Base-by-base conservation (phyloP, 2,888 invertebrate species). In the Drosophila melanosoma region DNA sequence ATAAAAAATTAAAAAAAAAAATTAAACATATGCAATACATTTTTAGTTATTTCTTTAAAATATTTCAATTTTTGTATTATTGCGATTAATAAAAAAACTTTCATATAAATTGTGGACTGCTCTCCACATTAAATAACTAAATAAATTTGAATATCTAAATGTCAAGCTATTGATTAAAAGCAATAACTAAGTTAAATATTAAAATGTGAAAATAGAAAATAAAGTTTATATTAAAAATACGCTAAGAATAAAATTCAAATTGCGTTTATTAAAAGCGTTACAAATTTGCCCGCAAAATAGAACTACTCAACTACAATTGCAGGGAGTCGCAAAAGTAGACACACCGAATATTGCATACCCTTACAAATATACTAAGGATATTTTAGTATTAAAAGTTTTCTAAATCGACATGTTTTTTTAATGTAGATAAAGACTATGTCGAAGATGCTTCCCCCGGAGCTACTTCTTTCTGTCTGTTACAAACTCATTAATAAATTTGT, bases 221-320 rank as follows among this genome's bases (percentile, higher is more conserved):
- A 8, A 23, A 15, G 15, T 2, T 45, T 4, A 8, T 10, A 26
- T 26, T n/a, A n/a, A n/a, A n/a, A n/a, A n/a, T n/a, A n/a, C n/a
- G n/a, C n/a, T n/a, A n/a, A n/a, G n/a, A n/a, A n/a, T n/a, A n/a
- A n/a, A n/a, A n/a, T n/a, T n/a, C n/a, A n/a, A n/a, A n/a, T n/a
- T n/a, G n/a, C n/a, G n/a, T n/a, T n/a, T 15, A 20, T 20, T 15
- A 12, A 45, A 45, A 45, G 12, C 32, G 17, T 17, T 8, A 11
- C 48, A 36, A 15, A 15, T 3, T 12, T n/a, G 0, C 2, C 26
- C 23, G 26, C 20, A 52, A 48, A 23, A 29, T 51, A 42, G 12
- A 63, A 35, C 56, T 74, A 74, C 66, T 45, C 51, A 17, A 4
- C 7, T 4, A 4, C 8, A 45, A 4, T 1, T 48, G 23, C 8